phyloP scores from a whole-genome alignment of 2,797 vertebrate species.

The Lutjanus argentimaculatus region DNA sequence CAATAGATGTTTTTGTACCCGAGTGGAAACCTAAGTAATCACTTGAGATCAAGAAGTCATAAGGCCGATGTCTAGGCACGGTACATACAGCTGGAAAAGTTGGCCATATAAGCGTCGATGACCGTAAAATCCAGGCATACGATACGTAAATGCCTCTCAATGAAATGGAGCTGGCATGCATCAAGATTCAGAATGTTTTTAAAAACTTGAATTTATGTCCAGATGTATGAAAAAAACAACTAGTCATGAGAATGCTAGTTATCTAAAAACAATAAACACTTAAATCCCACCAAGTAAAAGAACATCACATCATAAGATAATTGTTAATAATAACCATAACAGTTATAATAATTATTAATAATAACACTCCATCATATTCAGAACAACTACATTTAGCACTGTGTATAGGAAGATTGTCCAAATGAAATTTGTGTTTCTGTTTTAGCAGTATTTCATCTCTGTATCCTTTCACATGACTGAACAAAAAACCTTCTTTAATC shows the following conservation, averaged over 20 bases:
- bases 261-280: constrained; percentile 90
- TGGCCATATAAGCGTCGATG: constrained; percentile 65
- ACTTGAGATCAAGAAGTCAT: constrained; percentile 78
- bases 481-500: constrained; percentile 62
- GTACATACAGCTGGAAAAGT: constrained; percentile 74
- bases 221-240: constrained; percentile 81
- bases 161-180: constrained; percentile 86
- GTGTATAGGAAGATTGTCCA: constrained; percentile 90
- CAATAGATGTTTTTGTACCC: constrained; percentile 69
- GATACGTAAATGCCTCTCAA: constrained; percentile 80
- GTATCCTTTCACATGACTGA: constrained; percentile 68
- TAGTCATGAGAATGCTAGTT: constrained; percentile 85
- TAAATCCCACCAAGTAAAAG: constrained; percentile 89
- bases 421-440: constrained; percentile 82
- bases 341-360: constrained; percentile 90
- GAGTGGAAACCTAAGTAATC: constrained; percentile 78
- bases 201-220: constrained; percentile 83
- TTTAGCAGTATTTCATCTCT: constrained; percentile 73
- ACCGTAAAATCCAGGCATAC: constrained; percentile 76
- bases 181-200: constrained; percentile 82
- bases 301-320: constrained; percentile 90
- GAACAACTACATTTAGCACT: constrained; percentile 90
- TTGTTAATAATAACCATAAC: constrained; percentile 90
- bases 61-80: constrained; percentile 83
- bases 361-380: constrained; percentile 90